Conservation (phyloP, 1,140 invertebrate species). For the Micrasema minimum region DNA sequence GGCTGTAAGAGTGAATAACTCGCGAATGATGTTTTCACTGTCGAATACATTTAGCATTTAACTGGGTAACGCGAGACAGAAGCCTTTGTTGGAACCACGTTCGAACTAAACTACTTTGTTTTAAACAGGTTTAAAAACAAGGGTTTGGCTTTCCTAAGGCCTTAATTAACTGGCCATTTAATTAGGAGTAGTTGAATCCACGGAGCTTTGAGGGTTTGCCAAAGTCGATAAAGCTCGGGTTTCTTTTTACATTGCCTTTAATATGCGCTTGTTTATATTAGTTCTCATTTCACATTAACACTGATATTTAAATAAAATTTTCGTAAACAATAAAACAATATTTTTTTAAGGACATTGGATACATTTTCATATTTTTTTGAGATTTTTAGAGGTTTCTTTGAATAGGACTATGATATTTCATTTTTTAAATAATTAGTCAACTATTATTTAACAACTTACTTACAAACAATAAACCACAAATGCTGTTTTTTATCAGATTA, state of each 20-base stretch:
- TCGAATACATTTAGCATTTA: slow-evolving; percentile 36
- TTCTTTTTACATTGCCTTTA: slow-evolving; percentile 2
- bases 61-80: slow-evolving; percentile 7
- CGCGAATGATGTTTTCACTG: slow-evolving; percentile 6
- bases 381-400: too few species aligned
- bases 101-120: slow-evolving; percentile 42
- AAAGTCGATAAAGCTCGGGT: slow-evolving; percentile 1
- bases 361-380: too few species aligned
- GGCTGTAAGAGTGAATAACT: slow-evolving; percentile 9
- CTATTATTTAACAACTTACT: too few species aligned
- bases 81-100: slow-evolving; percentile 37
- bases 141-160: slow-evolving; percentile 40
- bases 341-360: too few species aligned
- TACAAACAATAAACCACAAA: too few species aligned
- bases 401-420: too few species aligned
- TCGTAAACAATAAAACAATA: too few species aligned
- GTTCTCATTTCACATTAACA: too few species aligned
- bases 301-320: too few species aligned
- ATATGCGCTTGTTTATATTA: too few species aligned
- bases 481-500: too few species aligned
- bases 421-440: too few species aligned
- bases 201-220: slow-evolving; percentile 15
- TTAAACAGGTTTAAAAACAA: slow-evolving; percentile 44
- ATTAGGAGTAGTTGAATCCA: slow-evolving; percentile 38
- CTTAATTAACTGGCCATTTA: slow-evolving; percentile 48